These are phyloP conservation scores for Oasisia sp. DNA, from an alignment of 2,888 invertebrate species.

Conservation along the genomic window DNA sequence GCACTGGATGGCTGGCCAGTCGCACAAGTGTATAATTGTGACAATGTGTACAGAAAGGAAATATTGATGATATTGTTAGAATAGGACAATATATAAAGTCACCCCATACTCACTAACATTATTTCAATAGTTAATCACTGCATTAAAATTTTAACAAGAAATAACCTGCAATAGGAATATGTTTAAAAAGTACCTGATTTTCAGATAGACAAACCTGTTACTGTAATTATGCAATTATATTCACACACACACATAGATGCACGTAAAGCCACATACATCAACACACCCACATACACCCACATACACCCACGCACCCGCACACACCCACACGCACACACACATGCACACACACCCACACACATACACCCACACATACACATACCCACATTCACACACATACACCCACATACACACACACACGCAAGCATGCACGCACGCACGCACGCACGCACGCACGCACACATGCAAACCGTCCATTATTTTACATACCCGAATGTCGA, in stretches of 20 bases:
- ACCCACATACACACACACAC: background rate
- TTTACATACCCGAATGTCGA: background rate
- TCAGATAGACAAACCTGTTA: background rate
- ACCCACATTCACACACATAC: background rate
- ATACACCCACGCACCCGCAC: too few relatives aligned
- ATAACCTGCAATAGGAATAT: background rate
- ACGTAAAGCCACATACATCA: too few relatives aligned
- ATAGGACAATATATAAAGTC: too few relatives aligned
- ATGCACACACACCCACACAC: background rate
- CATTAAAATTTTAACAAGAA: background rate
- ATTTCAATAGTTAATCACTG: background rate
- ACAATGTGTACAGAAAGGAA: background rate
- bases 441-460: background rate
- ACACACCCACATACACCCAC: too few relatives aligned
- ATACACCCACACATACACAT: background rate
- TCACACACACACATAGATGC: background rate
- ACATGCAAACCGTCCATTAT: background rate
- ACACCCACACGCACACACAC: too few relatives aligned
- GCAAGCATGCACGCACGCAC: background rate
- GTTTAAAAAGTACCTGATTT: background rate
- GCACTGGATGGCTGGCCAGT: background rate
- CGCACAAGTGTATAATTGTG: background rate
- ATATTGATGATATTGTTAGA: too few relatives aligned
- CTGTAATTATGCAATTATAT: background rate
- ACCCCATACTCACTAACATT: background rate